Evolutionary conservation across 2,797 vertebrate species (phyloP).

Genomic region (Molossus alvarezi): DNA sequence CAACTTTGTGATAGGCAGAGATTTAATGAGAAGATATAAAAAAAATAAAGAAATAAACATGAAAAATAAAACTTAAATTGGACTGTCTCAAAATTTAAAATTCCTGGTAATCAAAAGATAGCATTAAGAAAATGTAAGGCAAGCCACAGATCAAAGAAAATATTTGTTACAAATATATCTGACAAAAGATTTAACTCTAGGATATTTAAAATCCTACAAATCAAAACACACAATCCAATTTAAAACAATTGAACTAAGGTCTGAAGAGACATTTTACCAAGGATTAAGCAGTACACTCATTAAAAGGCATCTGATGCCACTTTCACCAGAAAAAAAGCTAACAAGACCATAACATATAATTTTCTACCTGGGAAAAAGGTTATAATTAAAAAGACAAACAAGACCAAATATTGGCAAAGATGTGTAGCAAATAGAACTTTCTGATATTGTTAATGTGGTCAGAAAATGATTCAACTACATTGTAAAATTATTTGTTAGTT

Average conservation of each 20-base stretch:
- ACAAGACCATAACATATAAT: neutral
- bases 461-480: neutral
- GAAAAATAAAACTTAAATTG: neutral
- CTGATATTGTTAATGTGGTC: neutral
- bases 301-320: neutral
- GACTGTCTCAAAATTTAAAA: conserved; percentile 21
- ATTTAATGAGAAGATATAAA: neutral
- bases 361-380: neutral
- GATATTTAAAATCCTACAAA: neutral
- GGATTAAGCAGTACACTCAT: neutral
- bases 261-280: conserved; percentile 1
- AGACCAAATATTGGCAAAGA: conserved; percentile 35
- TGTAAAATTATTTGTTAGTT: neutral
- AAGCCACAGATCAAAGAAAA: neutral
- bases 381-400: conserved; percentile 5
- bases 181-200: neutral
- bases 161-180: conserved; percentile 16
- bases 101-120: conserved; percentile 6
- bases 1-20: neutral
- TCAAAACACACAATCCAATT: neutral
- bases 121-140: neutral
- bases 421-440: neutral
- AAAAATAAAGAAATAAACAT: neutral
- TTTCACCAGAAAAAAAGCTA: neutral
- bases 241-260: neutral